Percentiles rank a stretch among this genome's conserved stretches.
Evolutionary conservation across 2,113 vertebrate species (phyloP).

Genomic region (Blennius ocellaris): DNA sequence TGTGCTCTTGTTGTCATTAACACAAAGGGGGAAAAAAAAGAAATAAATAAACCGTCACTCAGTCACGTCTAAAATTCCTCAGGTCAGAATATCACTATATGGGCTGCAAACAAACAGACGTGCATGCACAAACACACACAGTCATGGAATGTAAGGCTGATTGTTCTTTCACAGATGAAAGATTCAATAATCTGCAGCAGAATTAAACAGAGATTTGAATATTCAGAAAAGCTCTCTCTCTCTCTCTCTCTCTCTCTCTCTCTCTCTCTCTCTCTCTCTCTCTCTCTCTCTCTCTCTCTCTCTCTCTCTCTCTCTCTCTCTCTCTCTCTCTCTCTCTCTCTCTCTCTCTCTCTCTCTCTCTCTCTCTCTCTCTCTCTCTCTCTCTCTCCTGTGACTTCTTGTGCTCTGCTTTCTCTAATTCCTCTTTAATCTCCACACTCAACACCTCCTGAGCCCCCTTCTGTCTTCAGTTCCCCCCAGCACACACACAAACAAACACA

Average conservation of each 20-base stretch:
- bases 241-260: too few relatives aligned
- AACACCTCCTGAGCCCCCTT: slow-evolving; percentile 72
- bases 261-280: slow-evolving; percentile 6
- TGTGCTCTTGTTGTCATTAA: not conserved
- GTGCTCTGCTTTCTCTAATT: slow-evolving; percentile 63
- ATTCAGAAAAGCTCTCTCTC: slow-evolving; percentile 55
- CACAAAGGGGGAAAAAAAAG: slow-evolving; percentile 11
- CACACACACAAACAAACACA: slow-evolving; percentile 15
- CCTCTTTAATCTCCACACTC: slow-evolving; percentile 74
- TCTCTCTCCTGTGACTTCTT: slow-evolving; percentile 30
- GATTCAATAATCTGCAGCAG: slow-evolving; percentile 65
- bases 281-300: slow-evolving; percentile 22
- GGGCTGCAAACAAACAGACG: slow-evolving; percentile 16
- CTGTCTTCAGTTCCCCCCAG: slow-evolving; percentile 48
- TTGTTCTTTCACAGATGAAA: slow-evolving; percentile 64
- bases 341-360: slow-evolving; percentile 10
- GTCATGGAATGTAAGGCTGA: slow-evolving; percentile 31
- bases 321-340: slow-evolving; percentile 19
- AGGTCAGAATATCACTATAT: slow-evolving; percentile 8
- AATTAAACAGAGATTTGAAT: slow-evolving; percentile 73
- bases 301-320: slow-evolving; percentile 19
- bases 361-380: slow-evolving; percentile 16
- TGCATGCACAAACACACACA: slow-evolving; percentile 9
- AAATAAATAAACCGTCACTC: slow-evolving; percentile 16
- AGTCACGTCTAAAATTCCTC: not conserved